Evolutionary conservation across 2,797 vertebrate genomes (phyloP), one percentile per base, ranked within the genome.

Genomic region (Rhabdomys pumilio): DNA sequence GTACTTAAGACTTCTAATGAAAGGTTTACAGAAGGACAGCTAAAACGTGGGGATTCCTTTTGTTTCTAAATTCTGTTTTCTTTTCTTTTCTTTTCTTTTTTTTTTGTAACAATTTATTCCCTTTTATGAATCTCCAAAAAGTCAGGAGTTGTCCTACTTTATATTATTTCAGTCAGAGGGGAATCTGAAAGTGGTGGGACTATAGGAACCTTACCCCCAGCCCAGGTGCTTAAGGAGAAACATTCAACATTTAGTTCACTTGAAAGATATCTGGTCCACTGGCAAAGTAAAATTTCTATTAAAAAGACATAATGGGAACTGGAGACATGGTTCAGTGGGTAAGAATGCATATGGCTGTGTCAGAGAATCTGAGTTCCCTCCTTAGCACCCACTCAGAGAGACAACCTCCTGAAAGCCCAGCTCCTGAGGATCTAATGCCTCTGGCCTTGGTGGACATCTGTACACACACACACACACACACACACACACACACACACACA

Each of bases 1-100:
- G 63, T 0, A 50, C 63, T 59, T 61, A 91, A 95, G 97, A 97
- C 75, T 96, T 94, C 95, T 90, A 38, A 92, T 96, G 76, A 72
- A 77, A 96, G 96, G 12, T 31, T 94, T 82, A 87, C 44, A 91
- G 89, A 97, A 72, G 57, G 81, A 88, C 44, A 95, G 9, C 20
- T 96, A 44, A 69, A 50, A 89, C 76, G 5, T 41, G 15, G 67
- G 41, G 20, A 38, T 55, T 81, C 31, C 77, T 22, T 91, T 83
- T 9, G 24, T 81, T 65, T 81, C 22, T 93, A 69, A 84, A 93
- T 76, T 87, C 77, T 82, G 44, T 38, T 7, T n/a, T 69, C 50
- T 50, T 26, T 85, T 31, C 34, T 19, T 17, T 81, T 29, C 47
- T 61, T 50, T 72, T 44, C 0, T 67, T 19, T 17, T 81, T 29